A percentile compares a stretch with the other conserved stretches of the same genome.
phyloP scores from a whole-genome alignment of 2,797 vertebrate genomes.

The Amazona finschi region DNA sequence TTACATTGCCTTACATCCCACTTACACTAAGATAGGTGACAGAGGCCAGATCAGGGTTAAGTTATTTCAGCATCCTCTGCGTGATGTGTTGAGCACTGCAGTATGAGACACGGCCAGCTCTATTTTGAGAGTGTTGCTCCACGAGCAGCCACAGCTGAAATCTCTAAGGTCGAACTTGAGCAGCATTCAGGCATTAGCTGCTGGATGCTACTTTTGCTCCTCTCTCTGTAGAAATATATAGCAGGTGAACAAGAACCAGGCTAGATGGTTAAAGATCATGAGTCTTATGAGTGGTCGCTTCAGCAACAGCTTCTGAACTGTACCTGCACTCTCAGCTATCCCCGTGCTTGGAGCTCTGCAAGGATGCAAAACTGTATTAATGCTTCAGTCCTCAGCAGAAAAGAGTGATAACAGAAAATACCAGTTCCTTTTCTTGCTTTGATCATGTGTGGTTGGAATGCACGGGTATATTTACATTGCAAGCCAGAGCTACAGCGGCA shows the following conservation, averaged over 20 bases:
- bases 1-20: background rate
- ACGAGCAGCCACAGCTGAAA: background rate
- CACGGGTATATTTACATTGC: background rate
- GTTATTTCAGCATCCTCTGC: background rate
- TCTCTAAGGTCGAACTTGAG: background rate
- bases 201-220: background rate
- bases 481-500: background rate
- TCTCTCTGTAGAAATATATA: background rate
- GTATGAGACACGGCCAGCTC: rapidly evolving
- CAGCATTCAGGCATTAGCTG: background rate
- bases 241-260: background rate
- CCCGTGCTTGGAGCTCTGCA: background rate
- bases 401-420: background rate
- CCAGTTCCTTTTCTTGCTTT: background rate
- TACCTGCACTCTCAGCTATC: background rate
- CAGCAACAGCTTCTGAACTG: background rate
- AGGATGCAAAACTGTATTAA: background rate
- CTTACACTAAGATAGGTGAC: background rate
- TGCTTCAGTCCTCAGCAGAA: background rate
- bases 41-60: background rate
- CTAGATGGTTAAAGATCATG: background rate
- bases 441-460: background rate
- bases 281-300: background rate
- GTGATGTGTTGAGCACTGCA: background rate
- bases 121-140: background rate